Conservation (phyloP, 2,888 invertebrate species). For the Belgica antarctica region DNA sequence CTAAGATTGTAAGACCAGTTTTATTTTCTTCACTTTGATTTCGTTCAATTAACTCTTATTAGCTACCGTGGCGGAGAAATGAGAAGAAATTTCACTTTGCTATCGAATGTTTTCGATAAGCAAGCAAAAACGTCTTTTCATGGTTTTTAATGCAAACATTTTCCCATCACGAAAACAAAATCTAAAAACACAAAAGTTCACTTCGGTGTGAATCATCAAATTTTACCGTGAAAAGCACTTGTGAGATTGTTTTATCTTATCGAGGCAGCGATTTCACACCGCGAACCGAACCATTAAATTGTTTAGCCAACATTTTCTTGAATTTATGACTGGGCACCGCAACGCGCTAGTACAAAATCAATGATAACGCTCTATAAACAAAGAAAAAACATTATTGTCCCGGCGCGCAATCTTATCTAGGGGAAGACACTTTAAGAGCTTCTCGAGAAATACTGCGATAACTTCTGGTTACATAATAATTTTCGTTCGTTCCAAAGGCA, state of each 20-base stretch:
- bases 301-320: not conserved
- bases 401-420: not conserved
- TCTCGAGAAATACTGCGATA: not conserved
- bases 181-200: not conserved
- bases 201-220: slow-evolving; percentile 9
- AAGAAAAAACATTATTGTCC: not conserved
- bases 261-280: not conserved
- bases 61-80: not conserved
- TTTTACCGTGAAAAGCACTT: not conserved
- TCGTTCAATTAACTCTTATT: slow-evolving; percentile 43
- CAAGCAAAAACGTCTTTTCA: not conserved
- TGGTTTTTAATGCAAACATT: not conserved
- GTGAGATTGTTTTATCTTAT: slow-evolving; percentile 24
- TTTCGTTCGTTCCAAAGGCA: not conserved
- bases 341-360: slow-evolving; percentile 1
- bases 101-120: not conserved
- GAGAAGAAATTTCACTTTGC: slow-evolving; percentile 40
- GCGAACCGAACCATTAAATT: slow-evolving; percentile 14
- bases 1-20: slow-evolving; percentile 28
- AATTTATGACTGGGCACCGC: slow-evolving; percentile 10
- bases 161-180: not conserved
- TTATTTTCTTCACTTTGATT: slow-evolving; percentile 42
- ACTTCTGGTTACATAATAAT: not conserved
- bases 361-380: slow-evolving; percentile 6
- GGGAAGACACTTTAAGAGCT: not conserved